Percentiles rank a stretch among this genome's conserved stretches.
Conservation (phyloP, 2,113 vertebrate species). For the Pseudorectes ferrugineus region DNA sequence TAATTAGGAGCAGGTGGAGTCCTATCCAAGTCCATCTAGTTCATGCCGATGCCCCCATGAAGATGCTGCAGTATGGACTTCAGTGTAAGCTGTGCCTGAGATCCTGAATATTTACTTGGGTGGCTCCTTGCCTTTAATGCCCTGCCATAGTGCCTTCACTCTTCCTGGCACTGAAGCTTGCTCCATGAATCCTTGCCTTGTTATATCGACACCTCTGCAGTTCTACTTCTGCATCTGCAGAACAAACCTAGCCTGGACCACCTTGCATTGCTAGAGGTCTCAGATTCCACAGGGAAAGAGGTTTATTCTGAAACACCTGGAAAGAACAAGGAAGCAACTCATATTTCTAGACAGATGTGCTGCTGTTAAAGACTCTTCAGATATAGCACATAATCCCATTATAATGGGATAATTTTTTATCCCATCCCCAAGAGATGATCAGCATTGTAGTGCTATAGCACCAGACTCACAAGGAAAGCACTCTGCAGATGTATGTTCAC, state of each 20-base stretch:
- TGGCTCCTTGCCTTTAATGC: not conserved
- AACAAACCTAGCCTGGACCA: not conserved
- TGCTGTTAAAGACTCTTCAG: not conserved
- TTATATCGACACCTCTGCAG: not conserved
- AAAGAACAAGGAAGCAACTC: not conserved
- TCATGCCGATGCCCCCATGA: not conserved
- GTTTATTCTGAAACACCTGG: not conserved
- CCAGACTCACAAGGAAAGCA: not conserved
- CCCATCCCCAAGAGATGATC: not conserved
- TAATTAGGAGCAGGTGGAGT: not conserved
- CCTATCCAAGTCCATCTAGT: not conserved
- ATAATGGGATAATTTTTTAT: not conserved
- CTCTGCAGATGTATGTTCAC: not conserved
- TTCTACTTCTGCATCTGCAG: not conserved
- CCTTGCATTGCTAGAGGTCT: not conserved
- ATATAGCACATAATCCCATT: not conserved
- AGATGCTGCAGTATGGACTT: not conserved
- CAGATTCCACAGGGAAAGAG: not conserved
- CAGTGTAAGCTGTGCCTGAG: not conserved
- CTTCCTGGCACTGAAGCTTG: not conserved
- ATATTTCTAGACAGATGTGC: not conserved
- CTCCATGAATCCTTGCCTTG: not conserved
- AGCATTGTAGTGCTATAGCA: not conserved
- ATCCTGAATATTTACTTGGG: not conserved
- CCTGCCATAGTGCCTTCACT: not conserved